These are phyloP conservation scores for Pterocles gutturalis DNA, from an alignment of 2,113 vertebrate genomes.

Conservation along the genomic window DNA sequence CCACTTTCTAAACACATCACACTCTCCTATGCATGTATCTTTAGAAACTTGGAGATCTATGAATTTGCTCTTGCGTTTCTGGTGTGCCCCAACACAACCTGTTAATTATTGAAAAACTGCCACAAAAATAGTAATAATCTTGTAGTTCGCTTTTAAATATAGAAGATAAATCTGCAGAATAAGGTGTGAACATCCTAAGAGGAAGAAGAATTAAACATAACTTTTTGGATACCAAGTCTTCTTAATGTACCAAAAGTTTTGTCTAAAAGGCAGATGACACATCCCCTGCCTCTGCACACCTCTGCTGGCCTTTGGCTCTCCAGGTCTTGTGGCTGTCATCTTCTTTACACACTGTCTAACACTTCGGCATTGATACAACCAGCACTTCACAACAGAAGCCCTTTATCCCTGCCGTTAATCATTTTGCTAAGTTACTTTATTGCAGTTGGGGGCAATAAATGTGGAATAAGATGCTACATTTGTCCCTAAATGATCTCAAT, in stretches of 20 bases:
- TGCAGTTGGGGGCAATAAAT: not conserved
- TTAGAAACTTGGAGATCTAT: not conserved
- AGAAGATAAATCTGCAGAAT: not conserved
- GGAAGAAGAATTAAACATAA: not conserved
- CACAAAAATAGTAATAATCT: not conserved
- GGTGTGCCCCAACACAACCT: not conserved
- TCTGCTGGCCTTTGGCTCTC: not conserved
- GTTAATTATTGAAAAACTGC: not conserved
- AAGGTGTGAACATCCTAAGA: not conserved
- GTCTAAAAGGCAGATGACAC: not conserved
- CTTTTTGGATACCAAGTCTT: not conserved
- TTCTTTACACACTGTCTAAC: not conserved
- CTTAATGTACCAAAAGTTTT: not conserved
- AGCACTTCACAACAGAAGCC: not conserved
- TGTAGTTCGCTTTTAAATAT: not conserved
- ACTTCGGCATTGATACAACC: not conserved
- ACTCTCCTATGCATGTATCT: not conserved
- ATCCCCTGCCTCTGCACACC: not conserved
- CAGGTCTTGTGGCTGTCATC: not conserved
- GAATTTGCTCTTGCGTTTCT: not conserved
- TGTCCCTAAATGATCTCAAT: not conserved
- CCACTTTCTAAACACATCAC: not conserved
- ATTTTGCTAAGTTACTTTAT: not conserved
- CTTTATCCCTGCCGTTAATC: not conserved
- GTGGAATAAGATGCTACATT: not conserved